These are phyloP conservation scores for Mormyrus proboscirostris DNA, from an alignment of 2,797 vertebrate species.

Conservation along the genomic window DNA sequence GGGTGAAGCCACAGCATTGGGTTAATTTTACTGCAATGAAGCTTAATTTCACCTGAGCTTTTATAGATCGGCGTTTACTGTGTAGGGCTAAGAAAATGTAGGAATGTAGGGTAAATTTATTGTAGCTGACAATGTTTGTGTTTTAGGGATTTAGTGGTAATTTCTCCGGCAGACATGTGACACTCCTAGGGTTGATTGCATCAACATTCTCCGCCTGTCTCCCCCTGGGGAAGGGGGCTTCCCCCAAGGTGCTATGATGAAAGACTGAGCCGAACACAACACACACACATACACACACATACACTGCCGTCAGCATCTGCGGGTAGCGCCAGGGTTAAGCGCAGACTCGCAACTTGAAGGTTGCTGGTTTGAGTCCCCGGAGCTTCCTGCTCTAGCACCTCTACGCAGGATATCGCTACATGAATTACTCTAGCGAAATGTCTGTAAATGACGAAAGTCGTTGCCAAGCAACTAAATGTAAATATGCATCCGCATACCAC, in stretches of 20 bases:
- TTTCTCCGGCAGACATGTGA: neutral
- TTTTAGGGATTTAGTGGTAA: neutral
- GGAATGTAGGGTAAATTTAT: too few relatives aligned
- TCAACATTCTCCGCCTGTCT: neutral
- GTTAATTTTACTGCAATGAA: neutral
- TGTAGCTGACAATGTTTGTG: neutral
- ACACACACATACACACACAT: neutral
- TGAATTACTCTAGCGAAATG: neutral
- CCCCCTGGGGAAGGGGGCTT: neutral
- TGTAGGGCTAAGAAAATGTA: neutral
- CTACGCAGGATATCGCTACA: neutral
- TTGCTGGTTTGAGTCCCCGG: neutral
- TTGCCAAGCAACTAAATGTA: constrained; percentile 3
- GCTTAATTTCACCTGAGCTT: neutral
- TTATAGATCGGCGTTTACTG: neutral
- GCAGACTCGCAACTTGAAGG: neutral
- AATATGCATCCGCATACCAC: neutral
- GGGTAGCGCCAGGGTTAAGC: neutral
- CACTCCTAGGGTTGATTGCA: neutral
- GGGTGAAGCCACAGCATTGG: neutral
- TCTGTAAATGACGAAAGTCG: neutral
- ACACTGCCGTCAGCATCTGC: neutral
- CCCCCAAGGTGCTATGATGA: constrained; percentile 4
- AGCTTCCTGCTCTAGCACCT: neutral
- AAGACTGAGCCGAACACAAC: neutral